Evolutionary conservation across 2,113 vertebrate species (phyloP).

Genomic region (Ahaetulla prasina): DNA sequence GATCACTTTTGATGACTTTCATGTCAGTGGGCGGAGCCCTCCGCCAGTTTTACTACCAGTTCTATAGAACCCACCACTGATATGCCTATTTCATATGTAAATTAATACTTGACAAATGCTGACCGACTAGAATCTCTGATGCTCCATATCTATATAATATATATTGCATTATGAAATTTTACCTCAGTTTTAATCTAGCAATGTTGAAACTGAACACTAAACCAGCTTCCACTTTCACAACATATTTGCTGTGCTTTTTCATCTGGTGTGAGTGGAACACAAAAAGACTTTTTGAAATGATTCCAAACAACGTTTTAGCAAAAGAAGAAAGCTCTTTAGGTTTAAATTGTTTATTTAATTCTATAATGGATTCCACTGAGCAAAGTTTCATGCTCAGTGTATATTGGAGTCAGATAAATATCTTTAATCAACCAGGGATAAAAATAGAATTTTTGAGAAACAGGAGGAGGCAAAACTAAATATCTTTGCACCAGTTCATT

Average conservation of each 20-base stretch:
- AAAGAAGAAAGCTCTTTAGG: conserved; percentile 2
- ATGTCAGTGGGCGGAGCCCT: too few relatives aligned
- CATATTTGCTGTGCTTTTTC: neutral
- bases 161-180: neutral
- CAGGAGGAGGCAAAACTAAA: neutral
- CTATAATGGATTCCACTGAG: neutral
- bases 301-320: conserved; percentile 17
- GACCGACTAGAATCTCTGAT: neutral
- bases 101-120: neutral
- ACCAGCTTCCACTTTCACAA: neutral
- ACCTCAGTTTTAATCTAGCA: neutral
- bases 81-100: neutral
- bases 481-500: neutral
- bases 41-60: too few relatives aligned
- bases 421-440: conserved; percentile 19
- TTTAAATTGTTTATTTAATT: conserved; percentile 27
- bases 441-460: neutral
- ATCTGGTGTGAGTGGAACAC: neutral
- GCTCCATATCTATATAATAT: neutral
- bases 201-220: neutral
- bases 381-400: neutral
- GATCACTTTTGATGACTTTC: too few relatives aligned
- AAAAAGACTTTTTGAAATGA: conserved; percentile 30
- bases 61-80: too few relatives aligned
- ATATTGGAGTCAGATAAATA: neutral